Percentiles rank a stretch among this genome's conserved stretches.
phyloP scores from a whole-genome alignment of 2,113 vertebrate species.

The Platycercus adscitus region DNA sequence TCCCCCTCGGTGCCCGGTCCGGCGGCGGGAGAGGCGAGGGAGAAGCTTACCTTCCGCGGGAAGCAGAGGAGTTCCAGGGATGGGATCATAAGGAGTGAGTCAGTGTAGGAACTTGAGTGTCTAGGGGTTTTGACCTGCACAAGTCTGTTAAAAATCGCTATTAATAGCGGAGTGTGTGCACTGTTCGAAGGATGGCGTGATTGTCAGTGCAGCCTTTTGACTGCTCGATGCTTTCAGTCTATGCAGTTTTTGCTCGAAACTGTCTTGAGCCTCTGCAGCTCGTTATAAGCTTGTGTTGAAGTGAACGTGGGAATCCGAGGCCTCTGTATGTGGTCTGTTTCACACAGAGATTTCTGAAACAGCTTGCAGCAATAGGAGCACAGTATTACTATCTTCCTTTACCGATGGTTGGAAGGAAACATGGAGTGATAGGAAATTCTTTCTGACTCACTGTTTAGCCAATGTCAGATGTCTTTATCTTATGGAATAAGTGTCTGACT shows the following conservation, averaged over 20 bases:
- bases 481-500: not conserved
- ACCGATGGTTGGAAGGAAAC: not conserved
- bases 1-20: not conserved
- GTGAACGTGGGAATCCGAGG: not conserved
- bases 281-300: not conserved
- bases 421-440: not conserved
- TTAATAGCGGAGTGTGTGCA: fast-evolving
- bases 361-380: fast-evolving
- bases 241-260: not conserved
- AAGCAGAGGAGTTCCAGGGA: not conserved
- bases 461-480: not conserved
- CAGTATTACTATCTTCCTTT: fast-evolving
- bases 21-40: not conserved
- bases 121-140: not conserved
- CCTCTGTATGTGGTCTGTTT: not conserved
- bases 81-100: not conserved
- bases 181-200: not conserved
- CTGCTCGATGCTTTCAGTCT: fast-evolving
- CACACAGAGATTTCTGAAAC: not conserved
- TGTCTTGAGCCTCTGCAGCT: not conserved
- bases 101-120: fast-evolving
- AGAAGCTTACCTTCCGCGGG: not conserved
- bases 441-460: not conserved
- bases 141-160: fast-evolving
- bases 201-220: not conserved